Evolutionary conservation across 2,113 vertebrate genomes (phyloP).

Genomic region (Pseudonaja textilis): DNA sequence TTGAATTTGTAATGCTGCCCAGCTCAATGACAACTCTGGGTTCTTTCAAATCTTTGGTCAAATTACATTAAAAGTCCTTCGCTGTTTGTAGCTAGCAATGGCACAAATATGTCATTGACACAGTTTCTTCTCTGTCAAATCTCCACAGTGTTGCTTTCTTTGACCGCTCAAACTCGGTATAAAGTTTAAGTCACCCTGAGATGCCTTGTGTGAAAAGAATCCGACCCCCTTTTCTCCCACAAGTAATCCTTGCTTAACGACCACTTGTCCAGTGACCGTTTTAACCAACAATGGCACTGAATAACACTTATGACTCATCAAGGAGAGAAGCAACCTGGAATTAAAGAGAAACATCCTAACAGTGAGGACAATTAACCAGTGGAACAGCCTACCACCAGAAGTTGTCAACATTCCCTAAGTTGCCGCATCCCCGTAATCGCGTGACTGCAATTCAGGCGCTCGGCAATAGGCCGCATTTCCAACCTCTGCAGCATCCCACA

Average conservation of each 20-base stretch:
- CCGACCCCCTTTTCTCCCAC: not conserved
- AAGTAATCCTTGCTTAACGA: not conserved
- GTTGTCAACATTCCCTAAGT: no score
- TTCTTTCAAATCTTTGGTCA: not conserved
- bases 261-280: not conserved
- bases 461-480: not conserved
- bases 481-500: not conserved
- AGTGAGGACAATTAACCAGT: no score
- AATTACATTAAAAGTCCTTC: not conserved
- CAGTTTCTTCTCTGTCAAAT: not conserved
- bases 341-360: no score
- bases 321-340: no score
- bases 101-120: not conserved
- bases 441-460: not conserved
- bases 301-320: no score
- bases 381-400: no score
- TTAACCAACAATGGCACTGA: not conserved
- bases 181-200: not conserved
- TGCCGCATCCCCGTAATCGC: not conserved
- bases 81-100: not conserved
- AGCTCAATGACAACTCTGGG: not conserved
- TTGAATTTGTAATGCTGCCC: not conserved
- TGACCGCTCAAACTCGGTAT: not conserved
- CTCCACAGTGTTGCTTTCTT: not conserved
- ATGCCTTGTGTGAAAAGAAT: not conserved